Percentiles rank a stretch among this genome's conserved stretches.
These are phyloP conservation scores for Salvelinus namaycush DNA, from an alignment of 2,113 vertebrate species.

Conservation along the genomic window DNA sequence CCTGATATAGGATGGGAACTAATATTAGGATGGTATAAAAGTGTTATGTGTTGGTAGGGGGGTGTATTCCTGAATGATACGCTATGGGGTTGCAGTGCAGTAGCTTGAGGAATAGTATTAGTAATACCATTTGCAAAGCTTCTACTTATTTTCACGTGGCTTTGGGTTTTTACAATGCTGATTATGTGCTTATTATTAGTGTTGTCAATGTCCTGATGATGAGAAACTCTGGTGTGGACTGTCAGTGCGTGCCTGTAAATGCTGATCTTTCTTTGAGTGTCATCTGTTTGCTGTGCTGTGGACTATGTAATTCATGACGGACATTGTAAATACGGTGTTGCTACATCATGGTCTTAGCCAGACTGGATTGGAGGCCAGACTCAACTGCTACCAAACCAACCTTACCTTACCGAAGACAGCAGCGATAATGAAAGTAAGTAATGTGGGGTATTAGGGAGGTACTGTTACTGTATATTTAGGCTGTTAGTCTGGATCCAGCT, in stretches of 20 bases:
- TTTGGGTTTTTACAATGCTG: neutral
- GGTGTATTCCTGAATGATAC: neutral
- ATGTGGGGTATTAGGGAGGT: no score
- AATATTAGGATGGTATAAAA: no score
- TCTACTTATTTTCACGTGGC: neutral
- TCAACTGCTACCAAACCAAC: no score
- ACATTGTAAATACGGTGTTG: neutral
- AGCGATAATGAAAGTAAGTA: no score
- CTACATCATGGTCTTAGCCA: neutral
- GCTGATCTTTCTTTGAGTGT: neutral
- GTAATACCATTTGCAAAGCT: neutral
- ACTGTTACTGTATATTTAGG: neutral
- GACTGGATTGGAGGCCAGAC: no score
- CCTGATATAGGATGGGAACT: no score
- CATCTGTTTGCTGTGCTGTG: constrained; percentile 6
- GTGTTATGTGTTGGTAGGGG: neutral
- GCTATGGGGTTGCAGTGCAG: neutral
- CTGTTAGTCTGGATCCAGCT: neutral
- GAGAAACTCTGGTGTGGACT: constrained; percentile 51
- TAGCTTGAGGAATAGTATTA: constrained; percentile 24
- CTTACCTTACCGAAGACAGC: no score
- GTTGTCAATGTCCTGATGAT: neutral
- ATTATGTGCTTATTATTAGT: constrained; percentile 21
- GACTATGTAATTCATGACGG: constrained; percentile 16
- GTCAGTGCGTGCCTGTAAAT: constrained; percentile 63